Evolutionary conservation across 1,140 invertebrate species (phyloP), one percentile per base, ranked within the genome.

Genomic region (Sesamia nonagrioides): DNA sequence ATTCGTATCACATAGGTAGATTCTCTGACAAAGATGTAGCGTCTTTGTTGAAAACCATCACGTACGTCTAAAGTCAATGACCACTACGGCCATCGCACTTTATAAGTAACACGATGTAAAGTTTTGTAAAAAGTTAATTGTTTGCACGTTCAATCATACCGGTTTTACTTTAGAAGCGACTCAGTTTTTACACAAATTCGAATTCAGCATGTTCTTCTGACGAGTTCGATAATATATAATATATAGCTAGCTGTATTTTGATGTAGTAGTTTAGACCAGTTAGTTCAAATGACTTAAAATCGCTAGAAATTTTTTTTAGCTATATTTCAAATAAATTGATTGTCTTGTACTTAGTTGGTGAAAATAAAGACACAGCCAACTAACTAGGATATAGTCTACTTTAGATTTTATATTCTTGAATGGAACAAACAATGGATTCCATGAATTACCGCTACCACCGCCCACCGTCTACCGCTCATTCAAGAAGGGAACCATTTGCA

Each of bases 11-110:
- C 13, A 45, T n/a, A 45, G n/a, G n/a, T n/a, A n/a, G n/a, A 21
- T 21, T 17, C 35, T 17, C 35, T 37, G 42, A 21, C 63, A 21
- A 48, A 66, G 18, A 17, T n/a, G 27, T 1, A 27, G 27, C 1
- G 11, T 66, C 5, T 21, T 68, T 17, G 66, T 69, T 21, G 21
- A 50, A 69, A 69, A 69, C 66, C 17, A 69, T 69, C 66, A 69
- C 66, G 66, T 69, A 68, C 21, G 6, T 42, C 42, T 9, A 11
- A 21, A 69, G 66, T 69, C 66, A 69, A 9, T 69, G 66, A 9
- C 66, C 66, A 50, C 15, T 6, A 21, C 42, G 66, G 42, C 66
- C 66, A 37, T 69, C 66, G 66, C 66, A n/a, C 66, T 69, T 50
- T 69, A 33, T 6, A 18, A 3, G 18, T 13, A 35, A 27, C 56